phyloP scores from a whole-genome alignment of 2,888 invertebrate species.

The Trissoscelio sp. region DNA sequence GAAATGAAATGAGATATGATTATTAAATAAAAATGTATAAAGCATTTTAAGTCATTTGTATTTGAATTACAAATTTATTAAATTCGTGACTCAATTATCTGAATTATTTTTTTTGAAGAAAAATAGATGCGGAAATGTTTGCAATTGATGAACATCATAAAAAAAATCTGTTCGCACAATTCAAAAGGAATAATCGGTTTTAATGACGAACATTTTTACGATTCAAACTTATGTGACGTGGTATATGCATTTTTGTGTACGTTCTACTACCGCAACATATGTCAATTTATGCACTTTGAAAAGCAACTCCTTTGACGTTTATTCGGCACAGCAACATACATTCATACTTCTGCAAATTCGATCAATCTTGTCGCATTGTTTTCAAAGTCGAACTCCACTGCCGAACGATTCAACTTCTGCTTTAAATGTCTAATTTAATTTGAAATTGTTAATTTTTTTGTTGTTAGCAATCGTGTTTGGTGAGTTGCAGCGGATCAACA shows the following conservation, averaged over 20 bases:
- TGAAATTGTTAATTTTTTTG: slow-evolving; percentile 6
- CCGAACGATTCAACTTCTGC: slow-evolving; percentile 1
- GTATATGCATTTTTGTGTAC: slow-evolving; percentile 14
- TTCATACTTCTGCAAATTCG: slow-evolving; percentile 35
- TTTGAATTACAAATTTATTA: no score
- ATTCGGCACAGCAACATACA: slow-evolving; percentile 35
- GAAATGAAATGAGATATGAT: no score
- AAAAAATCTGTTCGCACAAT: not conserved
- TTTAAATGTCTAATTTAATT: slow-evolving; percentile 1
- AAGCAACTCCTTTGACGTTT: slow-evolving; percentile 41
- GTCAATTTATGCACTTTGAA: slow-evolving; percentile 32
- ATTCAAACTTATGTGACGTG: slow-evolving; percentile 15
- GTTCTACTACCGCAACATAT: slow-evolving; percentile 25
- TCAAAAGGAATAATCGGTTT: not conserved
- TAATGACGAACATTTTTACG: slow-evolving; percentile 29
- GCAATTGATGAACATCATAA: no score
- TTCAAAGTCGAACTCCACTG: slow-evolving; percentile 41
- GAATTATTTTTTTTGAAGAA: no score
- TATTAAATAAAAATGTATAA: no score
- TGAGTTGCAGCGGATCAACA: slow-evolving; percentile 9
- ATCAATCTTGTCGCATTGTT: slow-evolving; percentile 63
- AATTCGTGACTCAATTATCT: not conserved
- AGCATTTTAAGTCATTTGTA: no score
- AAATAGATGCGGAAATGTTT: not conserved
- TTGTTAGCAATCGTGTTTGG: slow-evolving; percentile 6